Percentiles rank a stretch among this genome's conserved stretches.
These are phyloP conservation scores for Polyommatus iphigenia DNA, from an alignment of 2,888 invertebrate species.

Conservation along the genomic window DNA sequence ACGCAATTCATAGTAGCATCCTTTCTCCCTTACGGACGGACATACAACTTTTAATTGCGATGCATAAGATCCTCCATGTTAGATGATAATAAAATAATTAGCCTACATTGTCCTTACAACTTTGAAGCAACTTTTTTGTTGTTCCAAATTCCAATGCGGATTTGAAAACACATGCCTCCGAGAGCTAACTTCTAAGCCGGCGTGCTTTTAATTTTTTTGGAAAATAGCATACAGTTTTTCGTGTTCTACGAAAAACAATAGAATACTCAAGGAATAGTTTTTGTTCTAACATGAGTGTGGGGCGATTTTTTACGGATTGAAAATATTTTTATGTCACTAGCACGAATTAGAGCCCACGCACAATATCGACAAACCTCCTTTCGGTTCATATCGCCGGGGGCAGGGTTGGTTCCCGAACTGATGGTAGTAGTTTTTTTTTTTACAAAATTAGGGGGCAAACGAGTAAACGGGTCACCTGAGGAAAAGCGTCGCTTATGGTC, in stretches of 20 bases:
- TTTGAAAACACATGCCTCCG: no score
- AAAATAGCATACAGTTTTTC: background rate
- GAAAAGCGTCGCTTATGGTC: no score
- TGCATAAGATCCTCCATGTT: background rate
- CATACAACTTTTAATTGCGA: no score
- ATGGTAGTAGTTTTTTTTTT: no score
- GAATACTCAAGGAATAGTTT: constrained; percentile 58
- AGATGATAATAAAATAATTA: no score
- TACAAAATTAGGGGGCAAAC: no score
- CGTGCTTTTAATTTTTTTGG: background rate
- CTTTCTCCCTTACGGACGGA: no score
- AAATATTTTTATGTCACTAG: constrained; percentile 71
- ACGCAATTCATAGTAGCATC: background rate
- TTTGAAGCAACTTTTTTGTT: background rate
- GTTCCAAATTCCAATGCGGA: background rate
- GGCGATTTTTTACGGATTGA: constrained; percentile 69
- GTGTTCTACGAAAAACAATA: constrained; percentile 35
- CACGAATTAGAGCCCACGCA: constrained; percentile 49
- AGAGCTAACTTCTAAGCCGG: no score
- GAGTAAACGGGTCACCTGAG: no score
- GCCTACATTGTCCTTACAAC: no score
- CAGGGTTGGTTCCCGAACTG: no score
- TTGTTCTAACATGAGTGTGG: constrained; percentile 66
- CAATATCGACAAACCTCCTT: constrained; percentile 46
- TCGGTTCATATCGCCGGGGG: no score